These are phyloP conservation scores for Eleginops maclovinus DNA, from an alignment of 2,113 vertebrate genomes.

Conservation along the genomic window DNA sequence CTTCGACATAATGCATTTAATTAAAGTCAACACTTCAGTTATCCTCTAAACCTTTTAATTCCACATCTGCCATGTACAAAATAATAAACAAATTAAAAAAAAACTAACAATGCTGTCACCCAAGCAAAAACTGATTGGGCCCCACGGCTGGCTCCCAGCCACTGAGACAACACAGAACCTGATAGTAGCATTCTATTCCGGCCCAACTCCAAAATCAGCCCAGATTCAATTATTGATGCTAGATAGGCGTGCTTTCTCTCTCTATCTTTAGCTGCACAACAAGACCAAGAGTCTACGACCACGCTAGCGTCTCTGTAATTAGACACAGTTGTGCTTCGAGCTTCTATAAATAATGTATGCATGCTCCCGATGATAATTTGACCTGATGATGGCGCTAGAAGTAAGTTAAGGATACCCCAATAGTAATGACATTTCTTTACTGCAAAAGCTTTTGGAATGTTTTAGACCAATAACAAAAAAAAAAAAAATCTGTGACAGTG, in stretches of 20 bases:
- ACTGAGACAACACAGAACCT: conserved; percentile 31
- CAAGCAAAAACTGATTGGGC: background rate
- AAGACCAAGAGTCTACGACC: background rate
- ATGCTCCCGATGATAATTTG: background rate
- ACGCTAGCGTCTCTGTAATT: background rate
- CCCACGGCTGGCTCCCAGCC: conserved; percentile 17
- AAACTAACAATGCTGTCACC: background rate
- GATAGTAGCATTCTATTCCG: conserved; percentile 40
- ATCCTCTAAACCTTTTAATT: conserved; percentile 42
- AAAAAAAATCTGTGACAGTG: too few species aligned
- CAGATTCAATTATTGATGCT: conserved; percentile 47
- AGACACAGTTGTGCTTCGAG: background rate
- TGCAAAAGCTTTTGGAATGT: too few species aligned
- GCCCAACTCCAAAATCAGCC: conserved; percentile 48
- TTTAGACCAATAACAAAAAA: too few species aligned
- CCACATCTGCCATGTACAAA: background rate
- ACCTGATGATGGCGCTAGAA: too few species aligned
- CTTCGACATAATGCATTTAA: too few species aligned
- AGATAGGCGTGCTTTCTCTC: conserved; percentile 32
- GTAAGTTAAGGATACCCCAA: too few species aligned
- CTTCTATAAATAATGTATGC: background rate
- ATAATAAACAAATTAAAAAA: too few species aligned
- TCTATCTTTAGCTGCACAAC: conserved; percentile 31
- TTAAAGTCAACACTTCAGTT: too few species aligned
- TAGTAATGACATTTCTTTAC: too few species aligned